These are phyloP conservation scores for Phalacrocorax pelagicus DNA, from an alignment of 2,113 vertebrate genomes.

Conservation along the genomic window DNA sequence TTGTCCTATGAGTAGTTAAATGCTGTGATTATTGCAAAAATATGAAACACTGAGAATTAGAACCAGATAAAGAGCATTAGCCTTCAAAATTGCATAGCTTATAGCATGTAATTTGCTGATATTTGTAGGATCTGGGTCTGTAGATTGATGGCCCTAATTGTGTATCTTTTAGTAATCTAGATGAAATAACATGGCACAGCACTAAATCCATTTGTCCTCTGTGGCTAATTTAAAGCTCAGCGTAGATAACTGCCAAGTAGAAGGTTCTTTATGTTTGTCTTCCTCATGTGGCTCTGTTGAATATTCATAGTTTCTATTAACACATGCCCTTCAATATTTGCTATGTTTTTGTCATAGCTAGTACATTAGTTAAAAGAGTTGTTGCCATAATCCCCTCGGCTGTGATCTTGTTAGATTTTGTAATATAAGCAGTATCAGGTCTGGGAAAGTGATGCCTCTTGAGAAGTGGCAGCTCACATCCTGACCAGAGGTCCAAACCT, in stretches of 20 bases:
- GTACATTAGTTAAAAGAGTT: background rate
- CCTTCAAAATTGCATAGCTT: conserved; percentile 4
- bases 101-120: conserved; percentile 19
- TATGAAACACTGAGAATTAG: background rate
- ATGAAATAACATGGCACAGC: background rate
- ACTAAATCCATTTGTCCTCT: background rate
- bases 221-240: conserved; percentile 29
- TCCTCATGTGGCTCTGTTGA: background rate
- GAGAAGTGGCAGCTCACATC: background rate
- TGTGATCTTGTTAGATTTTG: background rate
- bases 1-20: background rate
- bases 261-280: conserved; percentile 2
- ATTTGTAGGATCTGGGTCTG: conserved; percentile 28
- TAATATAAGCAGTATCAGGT: background rate
- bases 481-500: background rate
- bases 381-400: background rate
- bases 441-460: background rate
- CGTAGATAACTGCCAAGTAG: background rate
- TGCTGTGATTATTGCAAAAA: background rate
- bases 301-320: background rate
- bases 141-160: conserved; percentile 11
- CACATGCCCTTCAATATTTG: background rate
- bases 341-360: background rate
- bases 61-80: conserved; percentile 18
- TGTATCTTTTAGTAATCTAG: background rate